Conservation (phyloP, 2,113 vertebrate species). For the Eleginops maclovinus region DNA sequence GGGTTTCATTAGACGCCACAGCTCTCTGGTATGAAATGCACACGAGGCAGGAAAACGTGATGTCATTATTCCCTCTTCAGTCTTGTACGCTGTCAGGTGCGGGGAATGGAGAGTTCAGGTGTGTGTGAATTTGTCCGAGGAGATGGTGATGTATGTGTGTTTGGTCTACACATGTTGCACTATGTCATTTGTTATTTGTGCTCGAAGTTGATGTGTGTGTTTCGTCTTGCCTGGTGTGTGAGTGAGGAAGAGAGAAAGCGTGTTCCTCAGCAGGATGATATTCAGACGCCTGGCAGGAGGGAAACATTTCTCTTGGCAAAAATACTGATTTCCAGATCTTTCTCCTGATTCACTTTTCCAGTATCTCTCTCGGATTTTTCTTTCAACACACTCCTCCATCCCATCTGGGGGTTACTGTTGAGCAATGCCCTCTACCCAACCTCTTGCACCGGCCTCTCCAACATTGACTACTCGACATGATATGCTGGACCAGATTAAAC, state of each 20-base stretch:
- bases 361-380: not conserved
- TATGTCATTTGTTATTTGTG: not conserved
- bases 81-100: constrained; percentile 44
- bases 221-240: constrained; percentile 1
- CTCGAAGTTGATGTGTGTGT: not conserved
- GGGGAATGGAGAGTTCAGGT: constrained; percentile 28
- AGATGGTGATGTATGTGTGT: not conserved
- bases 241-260: not conserved
- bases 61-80: constrained; percentile 58
- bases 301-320: not conserved
- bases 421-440: constrained; percentile 3
- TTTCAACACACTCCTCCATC: not conserved
- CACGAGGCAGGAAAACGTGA: constrained; percentile 52
- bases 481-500: not conserved
- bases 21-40: constrained; percentile 48
- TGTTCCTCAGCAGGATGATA: constrained; percentile 2
- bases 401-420: not conserved
- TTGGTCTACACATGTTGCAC: not conserved
- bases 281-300: not conserved
- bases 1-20: constrained; percentile 50
- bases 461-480: not conserved
- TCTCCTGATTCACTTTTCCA: not conserved
- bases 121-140: constrained; percentile 17
- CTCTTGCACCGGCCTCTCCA: not conserved
- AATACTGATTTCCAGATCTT: not conserved